Conservation (phyloP, 2,797 vertebrate species). For the Chaetophractus vellerosus region DNA sequence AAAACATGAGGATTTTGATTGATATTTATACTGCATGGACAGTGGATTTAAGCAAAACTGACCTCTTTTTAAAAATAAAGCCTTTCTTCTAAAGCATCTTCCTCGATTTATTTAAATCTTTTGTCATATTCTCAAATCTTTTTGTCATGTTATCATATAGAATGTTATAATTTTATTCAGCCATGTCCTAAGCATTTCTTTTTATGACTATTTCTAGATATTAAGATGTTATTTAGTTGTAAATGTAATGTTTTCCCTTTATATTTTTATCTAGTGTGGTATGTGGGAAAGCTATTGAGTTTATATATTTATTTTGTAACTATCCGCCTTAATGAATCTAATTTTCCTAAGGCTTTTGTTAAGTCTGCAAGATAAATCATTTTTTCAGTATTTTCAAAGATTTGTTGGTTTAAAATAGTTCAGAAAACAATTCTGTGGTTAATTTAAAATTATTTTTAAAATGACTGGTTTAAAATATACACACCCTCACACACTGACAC, state of each 20-base stretch:
- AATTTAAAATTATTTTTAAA: conserved; percentile 28
- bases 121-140: neutral
- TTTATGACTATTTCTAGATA: neutral
- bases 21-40: neutral
- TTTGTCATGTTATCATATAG: neutral
- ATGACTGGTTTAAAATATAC: neutral
- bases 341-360: conserved; percentile 2
- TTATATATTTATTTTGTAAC: conserved; percentile 1
- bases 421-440: neutral
- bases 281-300: conserved; percentile 8
- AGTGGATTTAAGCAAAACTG: neutral
- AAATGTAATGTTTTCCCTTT: conserved; percentile 17
- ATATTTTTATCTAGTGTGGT: neutral
- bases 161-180: conserved; percentile 29
- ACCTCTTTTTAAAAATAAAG: conserved; percentile 50
- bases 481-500: neutral
- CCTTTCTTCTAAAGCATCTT: neutral
- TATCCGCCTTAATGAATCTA: neutral
- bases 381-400: conserved; percentile 59
- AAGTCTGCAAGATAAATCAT: neutral
- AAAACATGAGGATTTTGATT: neutral
- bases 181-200: neutral
- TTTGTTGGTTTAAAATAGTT: neutral
- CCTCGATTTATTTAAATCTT: neutral
- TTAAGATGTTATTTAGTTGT: neutral